These are phyloP conservation scores for Nanorana parkeri DNA, from an alignment of 2,113 vertebrate species.

Conservation along the genomic window DNA sequence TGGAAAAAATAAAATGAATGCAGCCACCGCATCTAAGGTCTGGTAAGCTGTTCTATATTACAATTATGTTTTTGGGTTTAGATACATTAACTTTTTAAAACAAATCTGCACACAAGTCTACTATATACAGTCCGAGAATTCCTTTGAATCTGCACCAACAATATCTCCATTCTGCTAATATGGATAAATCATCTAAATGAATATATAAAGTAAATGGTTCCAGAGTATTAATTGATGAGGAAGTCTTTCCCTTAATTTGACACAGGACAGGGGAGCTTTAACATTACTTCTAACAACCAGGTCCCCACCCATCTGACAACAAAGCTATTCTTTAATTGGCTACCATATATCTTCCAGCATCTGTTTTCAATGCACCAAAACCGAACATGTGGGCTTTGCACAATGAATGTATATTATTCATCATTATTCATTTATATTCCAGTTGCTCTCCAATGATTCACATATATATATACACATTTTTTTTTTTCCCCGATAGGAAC, in stretches of 20 bases:
- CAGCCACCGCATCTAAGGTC: too few species aligned
- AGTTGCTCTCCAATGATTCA: constrained; percentile 4
- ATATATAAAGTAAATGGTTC: background rate
- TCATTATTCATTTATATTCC: background rate
- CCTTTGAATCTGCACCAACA: too few species aligned
- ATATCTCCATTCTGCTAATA: too few species aligned
- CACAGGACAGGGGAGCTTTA: background rate
- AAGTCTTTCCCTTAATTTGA: background rate
- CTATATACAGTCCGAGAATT: too few species aligned
- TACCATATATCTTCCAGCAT: constrained; percentile 3
- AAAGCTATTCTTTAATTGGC: background rate
- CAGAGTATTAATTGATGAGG: background rate
- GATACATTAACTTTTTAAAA: too few species aligned
- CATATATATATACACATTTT: background rate
- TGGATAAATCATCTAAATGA: too few species aligned
- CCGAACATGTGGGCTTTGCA: background rate
- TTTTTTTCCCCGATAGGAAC: background rate
- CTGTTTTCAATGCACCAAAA: constrained; percentile 8
- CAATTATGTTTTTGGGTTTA: too few species aligned
- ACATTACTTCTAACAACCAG: background rate
- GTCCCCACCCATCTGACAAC: too few species aligned
- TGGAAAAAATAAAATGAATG: too few species aligned
- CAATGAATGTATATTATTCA: constrained; percentile 1
- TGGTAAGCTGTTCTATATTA: too few species aligned
- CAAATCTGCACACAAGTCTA: too few species aligned